These are phyloP conservation scores for Alca torda DNA, from an alignment of 2,797 vertebrate genomes.

Conservation along the genomic window DNA sequence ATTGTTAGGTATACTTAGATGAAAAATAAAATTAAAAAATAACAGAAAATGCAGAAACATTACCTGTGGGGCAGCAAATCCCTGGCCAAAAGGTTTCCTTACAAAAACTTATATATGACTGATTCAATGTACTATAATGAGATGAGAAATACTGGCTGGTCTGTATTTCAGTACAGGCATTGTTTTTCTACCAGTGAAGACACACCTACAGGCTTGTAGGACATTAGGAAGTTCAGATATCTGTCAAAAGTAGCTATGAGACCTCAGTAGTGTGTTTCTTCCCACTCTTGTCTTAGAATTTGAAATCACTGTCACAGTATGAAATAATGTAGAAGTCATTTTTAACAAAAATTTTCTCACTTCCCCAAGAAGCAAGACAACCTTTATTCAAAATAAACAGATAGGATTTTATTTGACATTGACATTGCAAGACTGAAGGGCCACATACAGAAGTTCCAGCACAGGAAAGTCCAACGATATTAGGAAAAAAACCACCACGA, in stretches of 20 bases:
- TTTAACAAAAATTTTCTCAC: neutral
- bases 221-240: neutral
- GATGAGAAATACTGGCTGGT: neutral
- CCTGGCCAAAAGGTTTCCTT: neutral
- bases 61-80: neutral
- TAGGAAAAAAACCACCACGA: neutral
- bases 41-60: neutral
- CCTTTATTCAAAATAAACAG: neutral
- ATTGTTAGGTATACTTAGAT: neutral
- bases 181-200: neutral
- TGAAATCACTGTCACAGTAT: neutral
- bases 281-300: neutral
- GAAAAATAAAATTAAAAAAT: neutral
- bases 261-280: neutral
- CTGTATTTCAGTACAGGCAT: neutral
- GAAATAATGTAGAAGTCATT: neutral
- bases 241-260: neutral
- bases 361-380: neutral
- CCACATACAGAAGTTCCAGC: neutral
- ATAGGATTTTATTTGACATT: neutral
- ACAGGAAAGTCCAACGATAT: neutral
- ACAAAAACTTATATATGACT: neutral
- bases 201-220: neutral
- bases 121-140: neutral
- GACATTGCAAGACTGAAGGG: accelerated